phyloP scores from a whole-genome alignment of 2,797 vertebrate genomes.

The Gymnoscopelus microlampas region DNA sequence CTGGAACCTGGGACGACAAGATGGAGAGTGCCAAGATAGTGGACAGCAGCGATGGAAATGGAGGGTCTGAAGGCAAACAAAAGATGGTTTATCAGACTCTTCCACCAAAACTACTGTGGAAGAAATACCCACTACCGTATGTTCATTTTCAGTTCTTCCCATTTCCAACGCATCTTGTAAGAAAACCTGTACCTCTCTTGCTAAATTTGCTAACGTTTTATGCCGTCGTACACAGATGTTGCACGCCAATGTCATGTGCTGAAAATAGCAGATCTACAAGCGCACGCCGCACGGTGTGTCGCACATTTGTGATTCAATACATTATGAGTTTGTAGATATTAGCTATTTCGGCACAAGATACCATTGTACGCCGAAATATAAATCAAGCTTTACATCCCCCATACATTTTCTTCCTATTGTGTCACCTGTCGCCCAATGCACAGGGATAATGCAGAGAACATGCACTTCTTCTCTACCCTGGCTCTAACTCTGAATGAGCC shows the following conservation, averaged over 20 bases:
- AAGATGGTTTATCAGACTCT: slow-evolving; percentile 84
- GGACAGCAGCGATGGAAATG: slow-evolving; percentile 83
- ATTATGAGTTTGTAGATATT: too few relatives aligned
- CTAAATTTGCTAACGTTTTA: too few relatives aligned
- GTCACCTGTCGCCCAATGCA: background rate
- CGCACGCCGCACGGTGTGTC: too few relatives aligned
- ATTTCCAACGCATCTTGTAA: background rate
- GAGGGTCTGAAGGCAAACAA: slow-evolving; percentile 87
- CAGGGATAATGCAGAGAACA: slow-evolving; percentile 95
- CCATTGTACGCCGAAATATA: background rate
- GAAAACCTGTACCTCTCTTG: too few relatives aligned
- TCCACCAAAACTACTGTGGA: slow-evolving; percentile 90
- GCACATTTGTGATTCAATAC: too few relatives aligned
- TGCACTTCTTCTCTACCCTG: slow-evolving; percentile 95
- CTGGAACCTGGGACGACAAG: slow-evolving; percentile 96
- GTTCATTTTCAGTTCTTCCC: slow-evolving; percentile 37
- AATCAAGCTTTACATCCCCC: background rate
- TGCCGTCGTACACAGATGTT: too few relatives aligned
- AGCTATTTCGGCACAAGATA: background rate
- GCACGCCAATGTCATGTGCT: too few relatives aligned
- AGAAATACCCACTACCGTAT: slow-evolving; percentile 93
- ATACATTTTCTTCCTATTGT: background rate
- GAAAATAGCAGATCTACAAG: too few relatives aligned
- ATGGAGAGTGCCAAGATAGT: slow-evolving; percentile 92
- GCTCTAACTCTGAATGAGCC: slow-evolving; percentile 91